phyloP scores from a whole-genome alignment of 2,888 invertebrate genomes.

The Orthonevra nobilis region DNA sequence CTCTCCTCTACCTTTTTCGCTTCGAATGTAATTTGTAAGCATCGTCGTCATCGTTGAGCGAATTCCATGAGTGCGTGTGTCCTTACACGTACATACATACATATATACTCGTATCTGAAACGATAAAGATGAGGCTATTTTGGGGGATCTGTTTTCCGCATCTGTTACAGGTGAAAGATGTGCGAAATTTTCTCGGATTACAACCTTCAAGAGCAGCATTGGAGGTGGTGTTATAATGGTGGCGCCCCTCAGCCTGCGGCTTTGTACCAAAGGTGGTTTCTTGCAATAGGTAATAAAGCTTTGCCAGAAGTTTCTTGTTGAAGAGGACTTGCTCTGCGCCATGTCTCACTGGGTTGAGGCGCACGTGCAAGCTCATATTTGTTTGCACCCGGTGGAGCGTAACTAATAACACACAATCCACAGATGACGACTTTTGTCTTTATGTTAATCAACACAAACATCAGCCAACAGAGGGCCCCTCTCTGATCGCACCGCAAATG shows the following conservation, averaged over 20 bases:
- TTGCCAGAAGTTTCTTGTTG: slow-evolving; percentile 19
- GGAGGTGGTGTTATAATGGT: too few species aligned
- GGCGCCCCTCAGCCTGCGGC: neutral
- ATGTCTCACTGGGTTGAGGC: slow-evolving; percentile 2
- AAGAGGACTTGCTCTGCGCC: neutral
- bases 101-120: slow-evolving; percentile 11
- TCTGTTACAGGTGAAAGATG: slow-evolving; percentile 70
- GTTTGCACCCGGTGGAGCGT: neutral
- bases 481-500: neutral
- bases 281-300: slow-evolving; percentile 24
- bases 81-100: neutral
- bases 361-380: slow-evolving; percentile 41
- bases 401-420: slow-evolving; percentile 31
- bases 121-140: slow-evolving; percentile 44
- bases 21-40: slow-evolving; percentile 59
- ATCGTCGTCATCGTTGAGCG: slow-evolving; percentile 52
- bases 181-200: slow-evolving; percentile 63
- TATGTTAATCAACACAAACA: slow-evolving; percentile 38
- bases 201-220: slow-evolving; percentile 18
- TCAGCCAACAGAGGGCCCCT: neutral
- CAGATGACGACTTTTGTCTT: slow-evolving; percentile 46
- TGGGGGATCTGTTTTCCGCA: slow-evolving; percentile 51
- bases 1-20: too few species aligned
- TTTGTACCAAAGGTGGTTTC: neutral
- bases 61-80: slow-evolving; percentile 24